Evolutionary conservation across 2,113 vertebrate genomes (phyloP).

Genomic region (Tenrec ecaudatus): DNA sequence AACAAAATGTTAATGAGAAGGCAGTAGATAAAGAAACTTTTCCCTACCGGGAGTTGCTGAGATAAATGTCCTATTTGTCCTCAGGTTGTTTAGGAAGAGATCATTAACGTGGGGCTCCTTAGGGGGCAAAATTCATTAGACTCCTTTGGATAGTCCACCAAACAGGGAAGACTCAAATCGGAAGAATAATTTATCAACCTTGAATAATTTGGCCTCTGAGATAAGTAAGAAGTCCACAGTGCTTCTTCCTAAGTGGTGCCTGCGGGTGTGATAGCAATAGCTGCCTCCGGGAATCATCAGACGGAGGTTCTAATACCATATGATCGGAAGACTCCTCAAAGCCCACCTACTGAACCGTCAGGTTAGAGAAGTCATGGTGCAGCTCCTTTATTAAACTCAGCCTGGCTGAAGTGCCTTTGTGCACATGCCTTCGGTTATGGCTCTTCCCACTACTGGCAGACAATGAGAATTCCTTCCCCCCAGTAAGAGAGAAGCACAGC

Average conservation of each 20-base stretch:
- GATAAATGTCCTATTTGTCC: not conserved
- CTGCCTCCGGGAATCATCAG: not conserved
- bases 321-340: not conserved
- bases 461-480: not conserved
- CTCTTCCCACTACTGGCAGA: not conserved
- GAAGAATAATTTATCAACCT: not conserved
- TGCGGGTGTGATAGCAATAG: not conserved
- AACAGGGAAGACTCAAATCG: not conserved
- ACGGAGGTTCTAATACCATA: not conserved
- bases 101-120: not conserved
- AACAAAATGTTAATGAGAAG: conserved; percentile 4
- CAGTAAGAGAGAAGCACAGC: not conserved
- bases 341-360: not conserved
- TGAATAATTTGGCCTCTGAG: not conserved
- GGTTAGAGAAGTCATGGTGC: not conserved
- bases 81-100: not conserved
- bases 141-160: not conserved
- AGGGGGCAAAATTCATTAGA: not conserved
- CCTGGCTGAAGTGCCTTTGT: not conserved
- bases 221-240: not conserved
- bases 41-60: not conserved
- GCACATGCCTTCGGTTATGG: not conserved
- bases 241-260: not conserved
- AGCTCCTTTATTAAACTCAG: not conserved
- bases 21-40: not conserved